These are phyloP conservation scores for Micronycteris hirsuta DNA, from an alignment of 2,113 vertebrate species.

Conservation along the genomic window DNA sequence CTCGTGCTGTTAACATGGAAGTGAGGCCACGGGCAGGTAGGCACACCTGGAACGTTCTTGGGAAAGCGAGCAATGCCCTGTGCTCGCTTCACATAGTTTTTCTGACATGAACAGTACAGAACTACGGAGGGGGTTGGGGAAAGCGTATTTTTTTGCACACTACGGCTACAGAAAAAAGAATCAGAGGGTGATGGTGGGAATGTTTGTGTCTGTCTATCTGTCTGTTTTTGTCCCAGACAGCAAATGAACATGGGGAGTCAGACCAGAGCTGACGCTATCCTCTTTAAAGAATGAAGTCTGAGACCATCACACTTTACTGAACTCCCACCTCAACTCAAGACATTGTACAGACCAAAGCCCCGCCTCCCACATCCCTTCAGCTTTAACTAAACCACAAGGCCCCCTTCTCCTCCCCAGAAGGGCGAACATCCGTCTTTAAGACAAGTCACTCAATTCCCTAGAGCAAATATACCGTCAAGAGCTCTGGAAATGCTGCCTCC, in stretches of 20 bases:
- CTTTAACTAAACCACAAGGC: background rate
- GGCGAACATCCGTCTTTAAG: background rate
- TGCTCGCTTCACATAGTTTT: background rate
- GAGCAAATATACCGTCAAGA: background rate
- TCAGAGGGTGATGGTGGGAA: background rate
- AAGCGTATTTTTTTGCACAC: background rate
- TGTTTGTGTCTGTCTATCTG: background rate
- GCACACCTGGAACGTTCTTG: background rate
- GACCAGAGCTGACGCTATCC: background rate
- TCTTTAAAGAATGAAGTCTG: background rate
- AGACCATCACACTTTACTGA: background rate
- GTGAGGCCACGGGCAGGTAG: background rate
- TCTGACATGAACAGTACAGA: background rate
- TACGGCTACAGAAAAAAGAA: background rate
- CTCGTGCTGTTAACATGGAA: background rate
- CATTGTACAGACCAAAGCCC: background rate
- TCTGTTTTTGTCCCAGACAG: background rate
- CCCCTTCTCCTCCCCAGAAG: background rate
- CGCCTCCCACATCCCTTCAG: background rate
- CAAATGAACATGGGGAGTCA: background rate
- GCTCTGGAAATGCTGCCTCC: background rate
- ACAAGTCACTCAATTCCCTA: background rate
- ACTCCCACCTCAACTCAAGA: background rate
- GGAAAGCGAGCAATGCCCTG: background rate
- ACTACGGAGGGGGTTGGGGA: no score